These are phyloP conservation scores for Microchrysa polita DNA, from an alignment of 2,888 invertebrate genomes.

Conservation along the genomic window DNA sequence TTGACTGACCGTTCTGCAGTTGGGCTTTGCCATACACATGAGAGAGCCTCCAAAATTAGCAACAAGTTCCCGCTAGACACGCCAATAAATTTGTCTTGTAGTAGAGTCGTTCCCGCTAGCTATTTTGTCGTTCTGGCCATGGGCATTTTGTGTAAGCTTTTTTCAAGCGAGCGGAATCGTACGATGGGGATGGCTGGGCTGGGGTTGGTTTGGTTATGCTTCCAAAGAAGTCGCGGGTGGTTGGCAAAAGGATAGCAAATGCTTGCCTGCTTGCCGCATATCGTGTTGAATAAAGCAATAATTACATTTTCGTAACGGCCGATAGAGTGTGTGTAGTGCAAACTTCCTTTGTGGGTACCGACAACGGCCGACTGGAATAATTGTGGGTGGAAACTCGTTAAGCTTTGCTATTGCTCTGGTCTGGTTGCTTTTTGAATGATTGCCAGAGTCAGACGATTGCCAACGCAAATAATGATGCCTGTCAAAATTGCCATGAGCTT, in stretches of 20 bases:
- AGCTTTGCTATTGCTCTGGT: no score
- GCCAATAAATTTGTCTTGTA: conserved; percentile 28
- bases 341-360: no score
- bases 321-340: not conserved
- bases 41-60: conserved; percentile 35
- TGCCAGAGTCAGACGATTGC: no score
- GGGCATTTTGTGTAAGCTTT: conserved; percentile 9
- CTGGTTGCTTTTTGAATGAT: no score
- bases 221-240: not conserved
- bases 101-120: conserved; percentile 7
- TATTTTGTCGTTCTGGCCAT: conserved; percentile 9
- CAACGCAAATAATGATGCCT: no score
- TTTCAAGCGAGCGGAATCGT: not conserved
- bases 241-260: not conserved
- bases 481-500: conserved; percentile 8
- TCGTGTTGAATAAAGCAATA: conserved; percentile 7
- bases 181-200: no score
- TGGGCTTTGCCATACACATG: not conserved
- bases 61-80: conserved; percentile 39
- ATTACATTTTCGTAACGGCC: conserved; percentile 16
- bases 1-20: not conserved
- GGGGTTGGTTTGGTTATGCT: no score
- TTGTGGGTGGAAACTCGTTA: no score
- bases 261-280: no score
- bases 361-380: no score